phyloP scores from a whole-genome alignment of 2,797 vertebrate species.

The Gymnodraco acuticeps region DNA sequence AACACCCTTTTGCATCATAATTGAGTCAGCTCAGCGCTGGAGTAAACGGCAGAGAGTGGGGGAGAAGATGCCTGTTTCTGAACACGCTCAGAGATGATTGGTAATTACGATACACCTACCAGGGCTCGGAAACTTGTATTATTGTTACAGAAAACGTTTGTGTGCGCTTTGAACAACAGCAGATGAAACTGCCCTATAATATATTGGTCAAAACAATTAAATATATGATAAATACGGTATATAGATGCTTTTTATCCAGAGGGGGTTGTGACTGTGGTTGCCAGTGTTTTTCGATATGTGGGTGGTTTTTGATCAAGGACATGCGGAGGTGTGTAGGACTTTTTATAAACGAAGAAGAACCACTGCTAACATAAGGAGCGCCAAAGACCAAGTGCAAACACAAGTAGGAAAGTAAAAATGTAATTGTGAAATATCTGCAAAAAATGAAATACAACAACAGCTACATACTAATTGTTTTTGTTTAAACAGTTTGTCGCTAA shows the following conservation, averaged over 20 bases:
- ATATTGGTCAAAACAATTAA: slow-evolving; percentile 34
- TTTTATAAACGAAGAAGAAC: slow-evolving; percentile 3
- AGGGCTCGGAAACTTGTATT: slow-evolving; percentile 44
- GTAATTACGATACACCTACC: slow-evolving; percentile 79
- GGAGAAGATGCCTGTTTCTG: slow-evolving; percentile 73
- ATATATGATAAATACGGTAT: slow-evolving; percentile 27
- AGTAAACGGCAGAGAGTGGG: slow-evolving; percentile 73
- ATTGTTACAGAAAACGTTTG: slow-evolving; percentile 44
- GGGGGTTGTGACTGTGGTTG: slow-evolving; percentile 15
- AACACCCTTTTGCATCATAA: slow-evolving; percentile 85
- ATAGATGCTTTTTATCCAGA: slow-evolving; percentile 17
- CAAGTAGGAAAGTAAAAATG: neutral
- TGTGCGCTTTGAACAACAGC: slow-evolving; percentile 40
- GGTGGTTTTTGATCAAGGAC: slow-evolving; percentile 32
- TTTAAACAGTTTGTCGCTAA: neutral
- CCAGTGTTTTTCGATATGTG: slow-evolving; percentile 35
- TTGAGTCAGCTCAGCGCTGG: slow-evolving; percentile 77
- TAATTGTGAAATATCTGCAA: neutral
- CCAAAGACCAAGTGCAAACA: neutral
- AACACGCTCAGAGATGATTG: slow-evolving; percentile 75
- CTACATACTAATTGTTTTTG: neutral
- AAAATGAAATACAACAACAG: slow-evolving; percentile 4
- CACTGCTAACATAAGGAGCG: neutral
- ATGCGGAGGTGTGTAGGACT: neutral
- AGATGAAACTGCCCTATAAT: slow-evolving; percentile 34